phyloP scores from a whole-genome alignment of 2,797 vertebrate genomes.

The Microhierax caerulescens region DNA sequence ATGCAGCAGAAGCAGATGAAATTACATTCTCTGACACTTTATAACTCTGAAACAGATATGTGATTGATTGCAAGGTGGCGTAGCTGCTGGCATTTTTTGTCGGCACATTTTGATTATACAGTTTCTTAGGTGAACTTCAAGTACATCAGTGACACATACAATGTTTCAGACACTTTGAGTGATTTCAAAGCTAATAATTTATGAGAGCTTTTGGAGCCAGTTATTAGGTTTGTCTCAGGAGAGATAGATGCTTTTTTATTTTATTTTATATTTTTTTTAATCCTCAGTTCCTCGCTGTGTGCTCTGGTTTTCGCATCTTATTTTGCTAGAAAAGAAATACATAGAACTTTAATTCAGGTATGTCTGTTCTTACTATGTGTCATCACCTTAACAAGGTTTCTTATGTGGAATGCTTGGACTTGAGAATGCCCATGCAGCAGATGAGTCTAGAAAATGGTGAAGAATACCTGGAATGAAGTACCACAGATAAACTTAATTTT shows the following conservation, averaged over 20 bases:
- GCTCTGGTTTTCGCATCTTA: conserved; percentile 57
- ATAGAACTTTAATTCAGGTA: background rate
- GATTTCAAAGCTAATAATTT: conserved; percentile 78
- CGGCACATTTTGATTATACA: conserved; percentile 69
- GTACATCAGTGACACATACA: conserved; percentile 66
- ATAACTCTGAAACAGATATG: conserved; percentile 72
- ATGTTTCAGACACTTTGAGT: conserved; percentile 65
- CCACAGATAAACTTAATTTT: background rate
- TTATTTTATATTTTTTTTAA: background rate
- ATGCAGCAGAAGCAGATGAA: conserved; percentile 72
- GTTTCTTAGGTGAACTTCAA: conserved; percentile 77
- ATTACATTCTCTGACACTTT: conserved; percentile 75
- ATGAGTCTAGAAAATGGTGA: background rate
- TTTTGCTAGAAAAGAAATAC: conserved; percentile 64
- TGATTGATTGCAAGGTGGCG: conserved; percentile 75
- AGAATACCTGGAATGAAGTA: background rate
- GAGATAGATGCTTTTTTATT: conserved; percentile 39
- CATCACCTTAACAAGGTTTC: background rate
- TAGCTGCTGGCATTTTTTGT: conserved; percentile 74
- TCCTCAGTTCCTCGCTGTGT: conserved; percentile 13
- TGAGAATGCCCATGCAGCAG: background rate
- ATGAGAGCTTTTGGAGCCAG: conserved; percentile 72
- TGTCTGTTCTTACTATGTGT: background rate
- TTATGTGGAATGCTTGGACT: background rate
- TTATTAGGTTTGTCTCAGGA: conserved; percentile 73